Conservation (phyloP, 2,888 invertebrate species). For the Melinopterus prodromus region DNA sequence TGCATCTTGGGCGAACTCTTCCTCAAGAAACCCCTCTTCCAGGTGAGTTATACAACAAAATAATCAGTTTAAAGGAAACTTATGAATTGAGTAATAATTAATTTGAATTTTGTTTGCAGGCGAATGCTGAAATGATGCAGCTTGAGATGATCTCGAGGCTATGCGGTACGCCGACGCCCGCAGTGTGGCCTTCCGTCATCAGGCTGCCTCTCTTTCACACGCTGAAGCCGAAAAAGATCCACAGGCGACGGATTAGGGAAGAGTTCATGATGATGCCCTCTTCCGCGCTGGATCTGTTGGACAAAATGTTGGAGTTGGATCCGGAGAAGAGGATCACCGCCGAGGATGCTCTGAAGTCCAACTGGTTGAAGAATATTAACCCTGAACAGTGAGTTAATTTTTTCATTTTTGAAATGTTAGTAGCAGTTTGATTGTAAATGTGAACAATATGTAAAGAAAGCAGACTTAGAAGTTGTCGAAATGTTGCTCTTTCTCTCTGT, state of each 20-base stretch:
- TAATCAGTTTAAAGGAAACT: not conserved
- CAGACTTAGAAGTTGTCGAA: no score
- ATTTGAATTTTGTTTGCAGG: constrained; percentile 64
- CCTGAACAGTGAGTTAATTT: constrained; percentile 81
- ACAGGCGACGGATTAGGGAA: constrained; percentile 88
- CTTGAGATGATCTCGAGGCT: constrained; percentile 92
- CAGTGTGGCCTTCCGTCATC: constrained; percentile 96
- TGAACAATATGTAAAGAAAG: no score
- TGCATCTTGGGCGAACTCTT: constrained; percentile 99
- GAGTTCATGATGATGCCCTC: constrained; percentile 93
- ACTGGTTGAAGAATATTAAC: constrained; percentile 91
- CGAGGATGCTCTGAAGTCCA: constrained; percentile 89
- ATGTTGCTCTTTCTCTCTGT: no score
- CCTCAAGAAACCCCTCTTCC: constrained; percentile 93
- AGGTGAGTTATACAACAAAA: constrained; percentile 65
- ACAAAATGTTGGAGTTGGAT: constrained; percentile 96
- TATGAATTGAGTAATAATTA: no score
- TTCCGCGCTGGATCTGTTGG: constrained; percentile 88
- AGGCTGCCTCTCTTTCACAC: constrained; percentile 92
- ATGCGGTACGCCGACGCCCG: constrained; percentile 96
- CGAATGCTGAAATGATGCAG: constrained; percentile 91
- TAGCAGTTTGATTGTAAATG: no score
- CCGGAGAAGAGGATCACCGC: constrained; percentile 94
- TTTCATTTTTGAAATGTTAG: not conserved
- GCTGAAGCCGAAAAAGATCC: constrained; percentile 88